A percentile compares a stretch with the other conserved stretches of the same genome.
phyloP scores from a whole-genome alignment of 2,888 invertebrate genomes.

The Elmis aenea region DNA sequence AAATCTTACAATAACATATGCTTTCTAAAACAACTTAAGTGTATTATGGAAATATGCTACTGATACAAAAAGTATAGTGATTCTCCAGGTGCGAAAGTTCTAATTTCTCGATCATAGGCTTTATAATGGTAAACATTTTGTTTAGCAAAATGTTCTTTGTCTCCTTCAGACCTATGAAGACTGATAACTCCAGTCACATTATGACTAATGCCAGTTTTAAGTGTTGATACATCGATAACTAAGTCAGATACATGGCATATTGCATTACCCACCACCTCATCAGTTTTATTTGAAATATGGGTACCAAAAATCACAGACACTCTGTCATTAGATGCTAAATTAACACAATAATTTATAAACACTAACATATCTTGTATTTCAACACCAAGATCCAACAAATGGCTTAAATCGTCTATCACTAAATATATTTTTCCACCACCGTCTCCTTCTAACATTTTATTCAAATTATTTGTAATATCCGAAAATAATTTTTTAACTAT shows the following conservation, averaged over 20 bases:
- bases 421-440: slow-evolving; percentile 40
- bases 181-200: slow-evolving; percentile 68
- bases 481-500: slow-evolving; percentile 44
- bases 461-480: slow-evolving; percentile 45
- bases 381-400: slow-evolving; percentile 62
- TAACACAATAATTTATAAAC: slow-evolving; percentile 50
- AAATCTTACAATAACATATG: too few species aligned
- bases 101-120: slow-evolving; percentile 68
- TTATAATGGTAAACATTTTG: slow-evolving; percentile 57
- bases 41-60: too few species aligned
- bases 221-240: slow-evolving; percentile 57
- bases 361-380: slow-evolving; percentile 50
- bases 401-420: slow-evolving; percentile 68
- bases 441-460: slow-evolving; percentile 32
- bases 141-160: slow-evolving; percentile 7
- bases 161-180: slow-evolving; percentile 37
- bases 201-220: slow-evolving; percentile 67
- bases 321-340: slow-evolving; percentile 39
- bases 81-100: slow-evolving; percentile 65
- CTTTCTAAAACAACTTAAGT: too few species aligned
- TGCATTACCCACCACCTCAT: slow-evolving; percentile 55
- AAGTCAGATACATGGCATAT: slow-evolving; percentile 61
- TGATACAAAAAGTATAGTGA: slow-evolving; percentile 37
- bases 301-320: slow-evolving; percentile 56
- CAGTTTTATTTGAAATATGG: slow-evolving; percentile 54